Base-by-base conservation (phyloP, 2,888 invertebrate genomes). In the Brachyptera risi region DNA sequence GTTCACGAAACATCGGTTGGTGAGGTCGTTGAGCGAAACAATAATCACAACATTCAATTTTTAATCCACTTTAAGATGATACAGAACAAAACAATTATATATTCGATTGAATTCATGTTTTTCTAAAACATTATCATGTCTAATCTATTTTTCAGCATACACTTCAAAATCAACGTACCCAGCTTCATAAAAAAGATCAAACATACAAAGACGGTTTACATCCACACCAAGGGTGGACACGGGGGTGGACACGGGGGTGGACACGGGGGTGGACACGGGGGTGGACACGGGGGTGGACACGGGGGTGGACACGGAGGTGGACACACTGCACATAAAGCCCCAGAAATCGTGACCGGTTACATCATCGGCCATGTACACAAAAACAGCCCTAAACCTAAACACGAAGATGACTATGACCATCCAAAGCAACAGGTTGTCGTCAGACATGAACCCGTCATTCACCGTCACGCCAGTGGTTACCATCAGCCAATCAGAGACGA, bases 181-280 rank as follows among this genome's bases (percentile, higher is more conserved):
- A 80, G 83, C 70, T 76, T 83, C 56, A 78, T 82, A 64, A 82
- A 83, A 47, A 82, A 83, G 64, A 79, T 81, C 51, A 76, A 79
- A 63, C 83, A 83, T 68, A 83, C 82, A 5, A 82, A 82, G 69
- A 80, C 82, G 58, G 77, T 84, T 47, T 81, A 79, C 13, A 77
- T 83, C 50, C 83, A 83, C 66, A 79, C 81, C 62, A 40, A 67
- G 67, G 47, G 70, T 54, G 62, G 68, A 65, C 40, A 50, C 31
- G 49, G 31, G 5, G 31, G 31, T 7, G 31, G 31, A 31, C 31
- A 31, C 11, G 49, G 31, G 5, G 31, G 31, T 7, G 31, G 31
- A 31, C 31, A 31, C 11, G 11, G 31, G 31, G 64, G 61, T 23
- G 59, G 58, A 56, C 63, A 37, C 50, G 66, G 67, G 68, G 71